Percentiles rank a stretch among this genome's conserved stretches.
Evolutionary conservation across 1,140 invertebrate genomes (phyloP).

Genomic region (Trichogramma pretiosum): DNA sequence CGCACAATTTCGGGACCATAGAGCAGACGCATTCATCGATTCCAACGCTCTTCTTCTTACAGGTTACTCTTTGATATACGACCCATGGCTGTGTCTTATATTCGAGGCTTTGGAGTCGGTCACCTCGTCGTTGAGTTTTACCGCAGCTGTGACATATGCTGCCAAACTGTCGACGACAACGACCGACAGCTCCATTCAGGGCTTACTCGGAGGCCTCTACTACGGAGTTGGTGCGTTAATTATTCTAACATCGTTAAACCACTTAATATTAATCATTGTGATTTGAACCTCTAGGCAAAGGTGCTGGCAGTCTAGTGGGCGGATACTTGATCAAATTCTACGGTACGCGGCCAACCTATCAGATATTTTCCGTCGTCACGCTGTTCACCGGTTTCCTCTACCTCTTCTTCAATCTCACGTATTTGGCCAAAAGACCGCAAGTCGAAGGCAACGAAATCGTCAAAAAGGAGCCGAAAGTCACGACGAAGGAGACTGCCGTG

Average conservation of each 20-base stretch:
- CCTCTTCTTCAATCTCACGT: conserved; percentile 59
- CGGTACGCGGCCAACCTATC: conserved; percentile 64
- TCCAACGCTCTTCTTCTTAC: conserved; percentile 23
- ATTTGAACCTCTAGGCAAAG: conserved; percentile 53
- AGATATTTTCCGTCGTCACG: conserved; percentile 57
- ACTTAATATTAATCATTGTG: no score
- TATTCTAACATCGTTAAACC: no score
- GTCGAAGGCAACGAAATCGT: conserved; percentile 46
- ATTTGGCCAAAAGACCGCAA: conserved; percentile 49
- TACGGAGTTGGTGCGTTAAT: conserved; percentile 70
- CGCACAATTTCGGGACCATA: neutral
- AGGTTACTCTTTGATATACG: conserved; percentile 74
- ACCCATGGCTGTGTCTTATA: conserved; percentile 71
- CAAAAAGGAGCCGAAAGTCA: conserved; percentile 42
- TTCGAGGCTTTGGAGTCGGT: conserved; percentile 79
- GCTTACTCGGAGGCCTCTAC: conserved; percentile 70
- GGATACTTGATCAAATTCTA: conserved; percentile 67
- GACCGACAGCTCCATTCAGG: conserved; percentile 74
- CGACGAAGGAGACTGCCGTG: conserved; percentile 11
- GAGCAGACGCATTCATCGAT: conserved; percentile 1
- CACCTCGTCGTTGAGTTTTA: conserved; percentile 73
- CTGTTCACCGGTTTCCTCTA: conserved; percentile 60
- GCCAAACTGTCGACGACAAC: conserved; percentile 68
- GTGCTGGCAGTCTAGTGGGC: conserved; percentile 65
- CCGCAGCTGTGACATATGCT: conserved; percentile 73